Evolutionary conservation across 2,888 invertebrate species (phyloP).

Genomic region (Rotaria magnacalcarata): DNA sequence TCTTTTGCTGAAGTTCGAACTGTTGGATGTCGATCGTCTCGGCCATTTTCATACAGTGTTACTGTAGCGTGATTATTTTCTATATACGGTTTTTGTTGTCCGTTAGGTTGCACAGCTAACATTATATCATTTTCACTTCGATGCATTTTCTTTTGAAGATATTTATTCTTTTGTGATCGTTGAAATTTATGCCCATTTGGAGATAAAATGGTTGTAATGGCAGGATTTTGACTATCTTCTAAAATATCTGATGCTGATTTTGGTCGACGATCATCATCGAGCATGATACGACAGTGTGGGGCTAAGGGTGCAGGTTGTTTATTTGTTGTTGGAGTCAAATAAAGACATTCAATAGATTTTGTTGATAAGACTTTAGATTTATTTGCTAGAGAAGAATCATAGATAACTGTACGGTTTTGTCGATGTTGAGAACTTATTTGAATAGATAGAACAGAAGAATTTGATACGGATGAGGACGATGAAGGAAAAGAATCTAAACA

Average conservation of each 20-base stretch:
- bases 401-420: background rate
- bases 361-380: background rate
- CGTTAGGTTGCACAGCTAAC: background rate
- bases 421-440: background rate
- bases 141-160: background rate
- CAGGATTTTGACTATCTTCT: background rate
- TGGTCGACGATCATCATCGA: background rate
- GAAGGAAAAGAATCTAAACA: background rate
- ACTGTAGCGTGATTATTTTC: background rate
- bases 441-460: background rate
- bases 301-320: background rate
- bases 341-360: constrained; percentile 18
- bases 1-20: background rate
- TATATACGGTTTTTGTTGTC: background rate
- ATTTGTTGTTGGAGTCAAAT: background rate
- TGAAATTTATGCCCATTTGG: background rate
- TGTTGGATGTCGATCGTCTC: background rate
- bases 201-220: background rate
- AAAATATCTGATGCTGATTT: constrained; percentile 1
- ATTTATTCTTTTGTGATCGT: background rate
- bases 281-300: too few relatives aligned
- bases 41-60: background rate
- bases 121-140: background rate
- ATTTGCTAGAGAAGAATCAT: background rate
- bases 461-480: background rate